phyloP scores from a whole-genome alignment of 2,888 invertebrate genomes.

The Molorchus minor region DNA sequence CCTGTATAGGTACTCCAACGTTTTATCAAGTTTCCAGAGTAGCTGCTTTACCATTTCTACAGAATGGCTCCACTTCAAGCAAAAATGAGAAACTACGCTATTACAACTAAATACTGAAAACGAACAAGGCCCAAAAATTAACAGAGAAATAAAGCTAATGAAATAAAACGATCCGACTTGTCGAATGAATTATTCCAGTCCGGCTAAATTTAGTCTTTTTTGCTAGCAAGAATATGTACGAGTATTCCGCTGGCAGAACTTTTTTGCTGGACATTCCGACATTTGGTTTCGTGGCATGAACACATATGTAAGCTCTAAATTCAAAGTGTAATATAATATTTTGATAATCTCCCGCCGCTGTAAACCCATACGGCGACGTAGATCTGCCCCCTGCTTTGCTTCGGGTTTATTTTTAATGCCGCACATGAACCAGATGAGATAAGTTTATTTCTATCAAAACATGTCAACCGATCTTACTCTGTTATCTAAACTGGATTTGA shows the following conservation, averaged over 20 bases:
- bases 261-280: slow-evolving; percentile 23
- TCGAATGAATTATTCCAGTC: slow-evolving; percentile 17
- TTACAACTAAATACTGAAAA: too few species aligned
- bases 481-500: too few species aligned
- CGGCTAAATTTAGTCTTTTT: slow-evolving; percentile 13
- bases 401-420: slow-evolving; percentile 45
- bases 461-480: slow-evolving; percentile 11
- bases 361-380: slow-evolving; percentile 33
- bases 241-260: slow-evolving; percentile 6
- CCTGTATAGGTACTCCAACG: too few species aligned
- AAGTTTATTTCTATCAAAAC: slow-evolving; percentile 21
- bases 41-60: too few species aligned
- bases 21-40: too few species aligned
- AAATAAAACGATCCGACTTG: slow-evolving; percentile 10
- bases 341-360: slow-evolving; percentile 55
- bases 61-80: too few species aligned
- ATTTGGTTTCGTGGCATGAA: slow-evolving; percentile 39
- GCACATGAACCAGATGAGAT: slow-evolving; percentile 26
- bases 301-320: slow-evolving; percentile 50
- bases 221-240: slow-evolving; percentile 1
- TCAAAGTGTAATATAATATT: slow-evolving; percentile 54
- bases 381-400: slow-evolving; percentile 46
- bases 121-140: slow-evolving; percentile 1
- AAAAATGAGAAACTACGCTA: too few species aligned
- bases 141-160: slow-evolving; percentile 18